Evolutionary conservation across 2,888 invertebrate genomes (phyloP).

Genomic region (Cosmia pyralina): DNA sequence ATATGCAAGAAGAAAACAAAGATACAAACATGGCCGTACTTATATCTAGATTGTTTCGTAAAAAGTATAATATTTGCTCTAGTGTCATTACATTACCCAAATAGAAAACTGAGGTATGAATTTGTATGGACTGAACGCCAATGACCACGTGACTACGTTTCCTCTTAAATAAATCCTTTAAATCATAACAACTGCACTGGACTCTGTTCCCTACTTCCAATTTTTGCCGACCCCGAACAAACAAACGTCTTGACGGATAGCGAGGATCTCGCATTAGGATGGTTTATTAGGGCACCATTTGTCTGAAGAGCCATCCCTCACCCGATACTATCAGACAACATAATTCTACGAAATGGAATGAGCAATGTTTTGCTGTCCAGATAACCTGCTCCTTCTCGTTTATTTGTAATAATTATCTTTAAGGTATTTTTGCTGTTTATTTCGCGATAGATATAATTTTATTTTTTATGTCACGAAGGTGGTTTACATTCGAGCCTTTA

Average conservation of each 20-base stretch:
- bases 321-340: constrained; percentile 63
- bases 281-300: constrained; percentile 61
- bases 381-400: constrained; percentile 22
- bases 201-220: not conserved
- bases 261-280: constrained; percentile 60
- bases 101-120: too few species aligned
- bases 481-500: not conserved
- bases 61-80: too few species aligned
- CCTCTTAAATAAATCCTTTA: not conserved
- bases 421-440: not conserved
- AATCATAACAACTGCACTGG: not conserved
- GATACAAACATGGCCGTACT: too few species aligned
- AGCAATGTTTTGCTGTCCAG: constrained; percentile 31
- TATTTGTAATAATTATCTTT: constrained; percentile 14
- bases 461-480: not conserved
- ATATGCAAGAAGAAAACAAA: too few species aligned
- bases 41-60: too few species aligned
- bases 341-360: constrained; percentile 58
- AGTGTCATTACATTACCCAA: too few species aligned
- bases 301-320: constrained; percentile 58
- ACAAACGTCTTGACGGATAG: constrained; percentile 52
- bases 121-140: too few species aligned
- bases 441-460: not conserved
- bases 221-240: constrained; percentile 46
- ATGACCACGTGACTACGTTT: too few species aligned